Percentiles rank a stretch among this genome's conserved stretches.
phyloP scores from a whole-genome alignment of 2,888 invertebrate species.

The Ptilodon capucinus region DNA sequence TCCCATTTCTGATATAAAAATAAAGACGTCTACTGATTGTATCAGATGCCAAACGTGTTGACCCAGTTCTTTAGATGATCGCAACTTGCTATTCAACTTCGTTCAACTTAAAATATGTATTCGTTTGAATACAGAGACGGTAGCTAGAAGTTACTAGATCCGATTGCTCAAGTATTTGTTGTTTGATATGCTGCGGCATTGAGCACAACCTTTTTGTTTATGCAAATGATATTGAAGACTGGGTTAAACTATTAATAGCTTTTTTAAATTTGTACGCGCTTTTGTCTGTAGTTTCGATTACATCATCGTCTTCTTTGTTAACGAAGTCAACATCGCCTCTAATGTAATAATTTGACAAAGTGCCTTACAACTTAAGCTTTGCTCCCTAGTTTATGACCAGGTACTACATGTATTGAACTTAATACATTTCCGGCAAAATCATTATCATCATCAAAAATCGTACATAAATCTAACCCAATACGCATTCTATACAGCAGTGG shows the following conservation, averaged over 20 bases:
- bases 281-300: background rate
- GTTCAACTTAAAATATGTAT: slow-evolving; percentile 35
- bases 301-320: background rate
- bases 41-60: slow-evolving; percentile 36
- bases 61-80: slow-evolving; percentile 35
- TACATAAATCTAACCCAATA: too few species aligned
- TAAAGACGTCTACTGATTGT: slow-evolving; percentile 25
- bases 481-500: too few species aligned
- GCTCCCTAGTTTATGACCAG: too few species aligned
- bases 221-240: slow-evolving; percentile 1
- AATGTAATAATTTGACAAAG: too few species aligned
- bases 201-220: slow-evolving; percentile 12
- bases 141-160: slow-evolving; percentile 20
- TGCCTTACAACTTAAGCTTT: too few species aligned
- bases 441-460: too few species aligned
- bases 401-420: too few species aligned
- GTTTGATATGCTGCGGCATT: slow-evolving; percentile 12
- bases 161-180: slow-evolving; percentile 19
- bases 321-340: background rate
- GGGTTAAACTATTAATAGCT: background rate
- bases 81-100: slow-evolving; percentile 25
- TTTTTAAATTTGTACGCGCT: background rate
- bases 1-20: slow-evolving; percentile 14
- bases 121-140: slow-evolving; percentile 25
- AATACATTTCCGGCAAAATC: too few species aligned